Conservation (phyloP, 2,888 invertebrate genomes). For the Podotricha telesiphe region DNA sequence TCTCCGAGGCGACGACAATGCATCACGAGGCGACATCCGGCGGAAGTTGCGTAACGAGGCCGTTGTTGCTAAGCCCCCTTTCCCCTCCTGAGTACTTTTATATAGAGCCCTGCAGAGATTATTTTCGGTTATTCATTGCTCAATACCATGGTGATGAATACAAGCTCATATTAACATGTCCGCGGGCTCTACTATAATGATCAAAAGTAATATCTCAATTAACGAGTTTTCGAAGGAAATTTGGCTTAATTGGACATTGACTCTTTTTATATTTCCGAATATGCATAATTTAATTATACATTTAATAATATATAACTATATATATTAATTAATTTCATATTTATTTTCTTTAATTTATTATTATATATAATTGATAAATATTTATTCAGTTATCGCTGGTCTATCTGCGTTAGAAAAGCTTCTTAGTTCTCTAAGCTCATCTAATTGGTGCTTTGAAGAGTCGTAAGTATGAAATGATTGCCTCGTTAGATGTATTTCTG, state of each 20-base stretch:
- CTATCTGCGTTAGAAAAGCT: conserved; percentile 51
- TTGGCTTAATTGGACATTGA: conserved; percentile 15
- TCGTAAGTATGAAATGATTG: conserved; percentile 48
- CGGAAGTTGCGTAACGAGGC: conserved; percentile 81
- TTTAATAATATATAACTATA: too few species aligned
- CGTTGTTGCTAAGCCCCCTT: conserved; percentile 69
- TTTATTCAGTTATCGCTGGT: too few species aligned
- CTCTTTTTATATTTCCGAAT: neutral
- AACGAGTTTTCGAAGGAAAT: neutral
- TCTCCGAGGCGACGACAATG: conserved; percentile 72
- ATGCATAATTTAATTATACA: neutral
- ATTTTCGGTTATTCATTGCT: conserved; percentile 72
- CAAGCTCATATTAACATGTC: conserved; percentile 73
- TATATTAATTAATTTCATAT: too few species aligned
- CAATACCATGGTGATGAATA: conserved; percentile 77
- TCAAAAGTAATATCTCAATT: conserved; percentile 15
- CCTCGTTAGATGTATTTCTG: conserved; percentile 52
- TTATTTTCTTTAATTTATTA: too few species aligned
- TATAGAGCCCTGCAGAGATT: conserved; percentile 63
- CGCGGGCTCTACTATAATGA: conserved; percentile 48
- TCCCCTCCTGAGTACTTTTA: conserved; percentile 42
- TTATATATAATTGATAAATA: too few species aligned
- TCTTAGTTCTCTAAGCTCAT: conserved; percentile 62
- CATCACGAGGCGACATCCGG: conserved; percentile 79
- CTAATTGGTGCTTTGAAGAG: conserved; percentile 55